Percentiles rank a stretch among this genome's conserved stretches.
Evolutionary conservation across 2,888 invertebrate species (phyloP).

Genomic region (Apamea crenata): DNA sequence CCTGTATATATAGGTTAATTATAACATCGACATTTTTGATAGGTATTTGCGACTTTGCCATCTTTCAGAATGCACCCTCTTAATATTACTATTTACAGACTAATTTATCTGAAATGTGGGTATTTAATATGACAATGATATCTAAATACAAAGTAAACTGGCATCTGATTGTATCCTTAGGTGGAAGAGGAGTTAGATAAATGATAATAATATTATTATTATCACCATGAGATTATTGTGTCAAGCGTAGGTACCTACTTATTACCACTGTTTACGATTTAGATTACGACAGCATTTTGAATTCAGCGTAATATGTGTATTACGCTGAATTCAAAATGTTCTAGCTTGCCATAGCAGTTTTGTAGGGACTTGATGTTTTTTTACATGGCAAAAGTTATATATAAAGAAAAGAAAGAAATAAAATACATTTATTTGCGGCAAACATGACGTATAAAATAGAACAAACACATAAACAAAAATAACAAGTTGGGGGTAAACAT

Average conservation of each 20-base stretch:
- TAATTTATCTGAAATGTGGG: slow-evolving; percentile 4
- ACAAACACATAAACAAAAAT: no score
- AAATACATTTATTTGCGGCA: no score
- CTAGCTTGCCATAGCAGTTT: neutral
- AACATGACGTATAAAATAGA: no score
- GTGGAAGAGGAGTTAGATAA: slow-evolving; percentile 29
- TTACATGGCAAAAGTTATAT: neutral
- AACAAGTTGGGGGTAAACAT: no score
- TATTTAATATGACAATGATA: slow-evolving; percentile 16
- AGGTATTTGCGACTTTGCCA: neutral
- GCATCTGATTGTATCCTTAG: slow-evolving; percentile 36
- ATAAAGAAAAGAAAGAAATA: no score
- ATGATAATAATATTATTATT: slow-evolving; percentile 30
- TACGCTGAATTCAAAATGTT: neutral
- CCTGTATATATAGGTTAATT: no score
- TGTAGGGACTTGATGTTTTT: neutral
- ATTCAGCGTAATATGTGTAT: neutral
- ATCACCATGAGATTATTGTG: slow-evolving; percentile 37
- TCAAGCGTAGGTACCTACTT: neutral
- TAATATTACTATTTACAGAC: neutral
- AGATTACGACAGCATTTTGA: neutral
- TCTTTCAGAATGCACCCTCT: neutral
- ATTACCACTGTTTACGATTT: slow-evolving; percentile 12
- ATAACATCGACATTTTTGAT: neutral
- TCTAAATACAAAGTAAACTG: slow-evolving; percentile 48